A percentile compares a stretch with the other conserved stretches of the same genome.
Evolutionary conservation across 2,797 vertebrate species (phyloP).

Genomic region (Rhynchonycteris naso): DNA sequence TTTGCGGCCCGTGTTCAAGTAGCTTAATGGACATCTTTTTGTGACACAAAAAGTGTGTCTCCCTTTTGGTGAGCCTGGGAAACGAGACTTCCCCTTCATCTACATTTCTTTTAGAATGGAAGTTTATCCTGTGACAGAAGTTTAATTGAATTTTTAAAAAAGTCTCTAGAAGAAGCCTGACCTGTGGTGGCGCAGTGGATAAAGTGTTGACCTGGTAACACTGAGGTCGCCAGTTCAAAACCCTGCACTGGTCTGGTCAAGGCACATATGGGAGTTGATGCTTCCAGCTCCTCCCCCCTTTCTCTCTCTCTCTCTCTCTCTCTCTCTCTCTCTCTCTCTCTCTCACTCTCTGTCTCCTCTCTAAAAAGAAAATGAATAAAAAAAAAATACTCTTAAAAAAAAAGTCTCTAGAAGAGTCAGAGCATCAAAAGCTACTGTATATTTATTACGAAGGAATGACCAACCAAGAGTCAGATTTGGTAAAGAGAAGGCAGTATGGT

Average conservation of each 20-base stretch:
- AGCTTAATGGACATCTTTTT: not conserved
- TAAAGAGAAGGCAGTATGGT: not conserved
- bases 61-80: not conserved
- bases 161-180: not conserved
- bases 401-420: not conserved
- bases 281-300: no score
- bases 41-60: not conserved
- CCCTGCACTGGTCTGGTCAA: no score
- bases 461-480: not conserved
- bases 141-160: not conserved
- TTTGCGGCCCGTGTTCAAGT: not conserved
- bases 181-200: no score
- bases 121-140: not conserved
- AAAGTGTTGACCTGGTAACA: no score
- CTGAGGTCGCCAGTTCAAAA: no score
- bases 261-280: no score
- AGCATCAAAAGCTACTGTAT: not conserved
- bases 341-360: no score
- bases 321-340: no score
- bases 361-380: no score
- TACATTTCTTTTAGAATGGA: not conserved
- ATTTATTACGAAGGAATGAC: not conserved
- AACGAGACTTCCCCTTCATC: not conserved
- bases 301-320: no score
- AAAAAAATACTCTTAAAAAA: no score